Evolutionary conservation across 2,797 vertebrate genomes (phyloP).

Genomic region (Hipposideros larvatus): DNA sequence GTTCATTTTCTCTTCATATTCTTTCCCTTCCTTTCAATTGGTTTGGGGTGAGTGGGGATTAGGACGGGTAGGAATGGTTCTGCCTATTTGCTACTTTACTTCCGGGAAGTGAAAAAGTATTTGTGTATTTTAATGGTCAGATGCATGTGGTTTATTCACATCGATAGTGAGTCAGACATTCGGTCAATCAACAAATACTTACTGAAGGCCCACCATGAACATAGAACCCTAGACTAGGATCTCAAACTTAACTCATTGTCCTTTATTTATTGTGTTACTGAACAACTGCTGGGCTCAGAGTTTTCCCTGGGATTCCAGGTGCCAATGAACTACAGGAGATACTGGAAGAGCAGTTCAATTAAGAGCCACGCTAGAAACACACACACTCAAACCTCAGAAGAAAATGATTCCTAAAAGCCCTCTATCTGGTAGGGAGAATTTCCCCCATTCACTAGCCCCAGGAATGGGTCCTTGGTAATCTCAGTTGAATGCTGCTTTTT

Average conservation of each 20-base stretch:
- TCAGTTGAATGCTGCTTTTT: slow-evolving; percentile 39
- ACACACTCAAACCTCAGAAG: neutral
- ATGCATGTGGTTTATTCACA: slow-evolving; percentile 69
- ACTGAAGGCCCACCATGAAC: neutral
- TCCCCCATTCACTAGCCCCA: neutral
- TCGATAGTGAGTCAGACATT: slow-evolving; percentile 41
- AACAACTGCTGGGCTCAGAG: neutral
- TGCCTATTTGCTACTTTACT: slow-evolving; percentile 65
- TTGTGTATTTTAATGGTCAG: slow-evolving; percentile 62
- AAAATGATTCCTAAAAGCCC: neutral
- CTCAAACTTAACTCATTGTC: neutral
- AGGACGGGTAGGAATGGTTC: neutral
- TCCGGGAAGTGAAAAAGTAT: slow-evolving; percentile 21
- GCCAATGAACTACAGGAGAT: neutral
- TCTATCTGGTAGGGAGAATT: neutral
- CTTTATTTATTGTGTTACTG: neutral
- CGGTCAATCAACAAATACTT: slow-evolving; percentile 31
- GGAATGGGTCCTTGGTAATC: neutral
- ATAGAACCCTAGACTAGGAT: neutral
- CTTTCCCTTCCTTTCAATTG: slow-evolving; percentile 67
- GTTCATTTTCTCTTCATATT: slow-evolving; percentile 64
- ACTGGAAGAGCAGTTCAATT: neutral
- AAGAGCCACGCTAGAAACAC: slow-evolving; percentile 12
- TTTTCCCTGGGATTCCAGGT: slow-evolving; percentile 15
- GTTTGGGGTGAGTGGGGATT: slow-evolving; percentile 36